Evolutionary conservation across 2,888 invertebrate species (phyloP).

Genomic region (Drosophila robusta): DNA sequence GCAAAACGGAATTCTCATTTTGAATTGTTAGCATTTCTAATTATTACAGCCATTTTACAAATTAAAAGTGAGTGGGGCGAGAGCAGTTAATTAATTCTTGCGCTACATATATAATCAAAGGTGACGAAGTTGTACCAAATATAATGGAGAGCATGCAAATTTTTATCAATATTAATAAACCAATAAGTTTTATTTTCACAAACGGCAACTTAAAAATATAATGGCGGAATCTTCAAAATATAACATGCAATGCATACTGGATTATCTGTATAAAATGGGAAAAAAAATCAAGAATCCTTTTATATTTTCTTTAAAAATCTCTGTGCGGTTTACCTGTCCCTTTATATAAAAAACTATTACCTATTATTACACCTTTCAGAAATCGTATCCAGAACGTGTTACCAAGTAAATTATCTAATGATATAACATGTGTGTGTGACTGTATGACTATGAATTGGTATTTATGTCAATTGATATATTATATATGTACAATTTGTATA

Average conservation of each 20-base stretch:
- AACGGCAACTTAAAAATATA: conserved; percentile 19
- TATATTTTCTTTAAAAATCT: conserved; percentile 1
- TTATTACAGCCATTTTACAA: conserved; percentile 23
- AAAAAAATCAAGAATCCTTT: conserved; percentile 4
- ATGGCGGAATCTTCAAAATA: conserved; percentile 6
- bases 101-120: conserved; percentile 14
- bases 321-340: conserved; percentile 25
- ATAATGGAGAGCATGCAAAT: conserved; percentile 31
- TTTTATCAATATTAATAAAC: conserved; percentile 18
- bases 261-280: conserved; percentile 14
- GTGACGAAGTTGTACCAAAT: conserved; percentile 17
- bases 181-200: conserved; percentile 6
- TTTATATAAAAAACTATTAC: not conserved
- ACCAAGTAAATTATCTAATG: conserved; percentile 8
- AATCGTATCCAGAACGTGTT: conserved; percentile 4
- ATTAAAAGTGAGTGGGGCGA: conserved; percentile 37
- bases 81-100: conserved; percentile 28
- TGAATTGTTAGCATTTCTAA: conserved; percentile 75
- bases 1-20: conserved; percentile 56
- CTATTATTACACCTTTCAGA: not conserved
- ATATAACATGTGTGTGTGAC: conserved; percentile 30
- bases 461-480: conserved; percentile 27
- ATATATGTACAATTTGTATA: conserved; percentile 21
- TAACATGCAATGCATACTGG: conserved; percentile 31
- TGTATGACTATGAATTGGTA: conserved; percentile 38